phyloP scores from a whole-genome alignment of 2,113 vertebrate species.

The Chroicocephalus ridibundus region DNA sequence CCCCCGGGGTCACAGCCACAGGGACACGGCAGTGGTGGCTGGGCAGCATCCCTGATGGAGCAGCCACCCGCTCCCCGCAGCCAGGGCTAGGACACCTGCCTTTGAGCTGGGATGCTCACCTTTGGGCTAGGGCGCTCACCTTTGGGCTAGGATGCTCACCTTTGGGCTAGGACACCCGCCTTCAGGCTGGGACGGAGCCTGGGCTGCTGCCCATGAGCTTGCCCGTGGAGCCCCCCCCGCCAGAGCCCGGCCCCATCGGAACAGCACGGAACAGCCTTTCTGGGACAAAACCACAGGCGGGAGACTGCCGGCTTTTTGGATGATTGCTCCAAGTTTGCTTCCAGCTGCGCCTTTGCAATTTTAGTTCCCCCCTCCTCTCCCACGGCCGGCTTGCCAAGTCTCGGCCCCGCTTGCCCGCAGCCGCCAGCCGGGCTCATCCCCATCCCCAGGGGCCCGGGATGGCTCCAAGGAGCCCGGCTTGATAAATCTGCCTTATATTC shows the following conservation, averaged over 20 bases:
- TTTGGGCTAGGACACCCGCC: fast-evolving
- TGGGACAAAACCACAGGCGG: fast-evolving
- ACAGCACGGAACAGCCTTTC: fast-evolving
- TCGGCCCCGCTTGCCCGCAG: not conserved
- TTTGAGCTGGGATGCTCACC: not conserved
- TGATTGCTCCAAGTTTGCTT: fast-evolving
- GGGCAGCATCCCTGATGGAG: fast-evolving
- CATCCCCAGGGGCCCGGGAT: too few species aligned
- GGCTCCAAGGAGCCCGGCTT: not conserved
- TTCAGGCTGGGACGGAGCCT: fast-evolving
- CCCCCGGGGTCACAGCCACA: fast-evolving
- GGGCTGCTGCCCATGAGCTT: too few species aligned
- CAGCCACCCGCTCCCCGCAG: fast-evolving
- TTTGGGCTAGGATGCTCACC: fast-evolving
- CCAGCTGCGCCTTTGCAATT: not conserved
- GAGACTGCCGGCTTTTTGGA: fast-evolving
- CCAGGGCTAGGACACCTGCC: fast-evolving
- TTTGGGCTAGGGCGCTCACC: too few species aligned
- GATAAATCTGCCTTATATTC: fast-evolving
- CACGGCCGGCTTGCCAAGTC: fast-evolving
- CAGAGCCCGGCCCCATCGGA: fast-evolving
- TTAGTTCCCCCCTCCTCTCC: too few species aligned
- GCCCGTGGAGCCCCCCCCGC: fast-evolving
- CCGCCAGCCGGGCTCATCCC: fast-evolving
- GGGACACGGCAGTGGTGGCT: fast-evolving